Evolutionary conservation across 2,797 vertebrate species (phyloP).

Genomic region (Centropyge bicolor): DNA sequence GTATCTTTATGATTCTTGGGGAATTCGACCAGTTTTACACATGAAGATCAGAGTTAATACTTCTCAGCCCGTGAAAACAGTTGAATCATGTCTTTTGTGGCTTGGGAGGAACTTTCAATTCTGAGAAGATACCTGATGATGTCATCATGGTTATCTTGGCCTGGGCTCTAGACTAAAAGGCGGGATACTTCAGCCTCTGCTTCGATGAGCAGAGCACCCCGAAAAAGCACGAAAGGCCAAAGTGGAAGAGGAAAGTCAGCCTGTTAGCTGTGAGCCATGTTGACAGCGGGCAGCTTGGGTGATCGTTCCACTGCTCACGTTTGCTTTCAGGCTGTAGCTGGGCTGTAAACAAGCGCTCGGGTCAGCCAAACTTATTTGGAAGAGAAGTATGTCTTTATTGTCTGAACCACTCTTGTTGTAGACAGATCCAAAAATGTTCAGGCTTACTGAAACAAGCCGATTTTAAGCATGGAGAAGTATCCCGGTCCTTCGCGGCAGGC

Average conservation of each 20-base stretch:
- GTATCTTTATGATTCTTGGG: background rate
- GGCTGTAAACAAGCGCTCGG: background rate
- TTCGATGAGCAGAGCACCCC: too few relatives aligned
- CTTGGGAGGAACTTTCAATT: constrained; percentile 1
- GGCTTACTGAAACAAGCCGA: constrained; percentile 8
- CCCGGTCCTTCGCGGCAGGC: background rate
- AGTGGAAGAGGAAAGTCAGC: background rate
- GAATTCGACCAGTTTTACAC: constrained; percentile 17
- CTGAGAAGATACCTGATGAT: background rate
- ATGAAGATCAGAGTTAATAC: background rate
- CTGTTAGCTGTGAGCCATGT: background rate
- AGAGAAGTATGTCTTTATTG: constrained; percentile 14
- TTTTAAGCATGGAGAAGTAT: constrained; percentile 8
- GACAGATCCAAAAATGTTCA: constrained; percentile 15
- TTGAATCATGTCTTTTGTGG: background rate
- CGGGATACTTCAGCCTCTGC: background rate
- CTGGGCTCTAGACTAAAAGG: background rate
- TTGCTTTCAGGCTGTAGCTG: background rate
- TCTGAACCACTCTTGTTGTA: background rate
- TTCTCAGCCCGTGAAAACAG: too few relatives aligned
- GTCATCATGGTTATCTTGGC: constrained; percentile 10
- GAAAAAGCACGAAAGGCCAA: background rate
- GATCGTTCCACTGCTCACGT: background rate
- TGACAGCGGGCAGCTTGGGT: background rate
- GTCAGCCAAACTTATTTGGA: background rate